phyloP scores from a whole-genome alignment of 2,797 vertebrate genomes.

The Rhynchonycteris naso region DNA sequence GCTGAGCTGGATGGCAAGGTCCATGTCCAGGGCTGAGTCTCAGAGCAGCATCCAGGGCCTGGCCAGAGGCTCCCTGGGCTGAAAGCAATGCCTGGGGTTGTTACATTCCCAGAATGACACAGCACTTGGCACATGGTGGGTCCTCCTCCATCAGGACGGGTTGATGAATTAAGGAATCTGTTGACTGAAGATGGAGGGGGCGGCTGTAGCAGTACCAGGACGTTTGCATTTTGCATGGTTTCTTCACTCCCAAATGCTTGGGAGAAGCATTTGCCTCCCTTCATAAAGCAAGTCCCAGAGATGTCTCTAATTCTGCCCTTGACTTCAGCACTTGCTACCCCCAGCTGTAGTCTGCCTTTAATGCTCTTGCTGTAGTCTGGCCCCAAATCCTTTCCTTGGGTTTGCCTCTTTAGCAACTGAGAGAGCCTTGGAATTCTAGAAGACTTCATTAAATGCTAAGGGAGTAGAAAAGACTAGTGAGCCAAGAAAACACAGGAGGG shows the following conservation, averaged over 20 bases:
- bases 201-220: not conserved
- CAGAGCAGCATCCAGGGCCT: not conserved
- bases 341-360: not conserved
- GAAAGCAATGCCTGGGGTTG: not conserved
- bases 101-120: not conserved
- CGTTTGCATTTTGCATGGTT: not conserved
- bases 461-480: not conserved
- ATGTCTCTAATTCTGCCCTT: not conserved
- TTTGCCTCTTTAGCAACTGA: not conserved
- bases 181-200: not conserved
- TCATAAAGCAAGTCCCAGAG: not conserved
- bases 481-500: not conserved
- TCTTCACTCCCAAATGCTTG: not conserved
- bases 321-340: not conserved
- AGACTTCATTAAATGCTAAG: not conserved
- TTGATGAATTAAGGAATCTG: not conserved
- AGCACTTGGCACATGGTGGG: not conserved
- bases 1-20: rapidly evolving
- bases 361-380: not conserved
- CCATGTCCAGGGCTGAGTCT: too few relatives aligned
- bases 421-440: not conserved
- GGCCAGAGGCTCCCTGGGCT: not conserved
- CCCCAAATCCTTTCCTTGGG: not conserved
- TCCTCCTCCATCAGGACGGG: not conserved
- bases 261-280: not conserved